Evolutionary conservation across 2,888 invertebrate species (phyloP).

Genomic region (Mayetiola destructor): DNA sequence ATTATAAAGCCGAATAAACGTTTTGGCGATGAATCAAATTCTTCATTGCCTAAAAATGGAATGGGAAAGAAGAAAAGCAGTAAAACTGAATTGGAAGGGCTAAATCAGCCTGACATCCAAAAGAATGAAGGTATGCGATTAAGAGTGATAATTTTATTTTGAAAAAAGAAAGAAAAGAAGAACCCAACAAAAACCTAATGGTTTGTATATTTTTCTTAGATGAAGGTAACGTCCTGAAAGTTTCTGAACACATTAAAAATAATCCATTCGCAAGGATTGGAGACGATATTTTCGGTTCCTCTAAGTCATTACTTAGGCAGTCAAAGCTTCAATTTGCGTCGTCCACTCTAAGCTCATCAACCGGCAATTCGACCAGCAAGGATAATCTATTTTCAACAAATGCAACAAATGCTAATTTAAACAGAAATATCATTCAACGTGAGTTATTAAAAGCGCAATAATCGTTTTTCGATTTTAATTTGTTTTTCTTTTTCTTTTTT

Average conservation of each 20-base stretch:
- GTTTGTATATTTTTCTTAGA: conserved; percentile 11
- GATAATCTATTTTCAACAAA: conserved; percentile 21
- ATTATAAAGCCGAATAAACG: conserved; percentile 80
- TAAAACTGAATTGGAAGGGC: conserved; percentile 1
- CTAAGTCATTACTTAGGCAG: conserved; percentile 25
- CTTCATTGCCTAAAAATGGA: not conserved
- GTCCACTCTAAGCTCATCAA: conserved; percentile 23
- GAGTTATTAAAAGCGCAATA: not conserved
- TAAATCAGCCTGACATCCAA: conserved; percentile 17
- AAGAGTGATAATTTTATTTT: not conserved
- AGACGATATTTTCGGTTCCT: not conserved
- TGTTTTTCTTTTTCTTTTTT: not conserved
- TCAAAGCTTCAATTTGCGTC: conserved; percentile 31
- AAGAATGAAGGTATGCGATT: conserved; percentile 20
- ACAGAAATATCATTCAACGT: conserved; percentile 13
- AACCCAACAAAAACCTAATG: no score
- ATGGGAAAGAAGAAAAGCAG: not conserved
- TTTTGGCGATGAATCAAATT: conserved; percentile 47
- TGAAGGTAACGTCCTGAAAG: conserved; percentile 16
- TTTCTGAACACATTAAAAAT: conserved; percentile 6
- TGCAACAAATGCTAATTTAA: conserved; percentile 14
- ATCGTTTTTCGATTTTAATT: not conserved
- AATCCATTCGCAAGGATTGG: conserved; percentile 8
- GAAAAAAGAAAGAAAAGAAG: not conserved
- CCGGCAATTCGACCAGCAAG: conserved; percentile 27